Evolutionary conservation across 1,140 invertebrate genomes (phyloP).

Genomic region (Calycopis cecrops): DNA sequence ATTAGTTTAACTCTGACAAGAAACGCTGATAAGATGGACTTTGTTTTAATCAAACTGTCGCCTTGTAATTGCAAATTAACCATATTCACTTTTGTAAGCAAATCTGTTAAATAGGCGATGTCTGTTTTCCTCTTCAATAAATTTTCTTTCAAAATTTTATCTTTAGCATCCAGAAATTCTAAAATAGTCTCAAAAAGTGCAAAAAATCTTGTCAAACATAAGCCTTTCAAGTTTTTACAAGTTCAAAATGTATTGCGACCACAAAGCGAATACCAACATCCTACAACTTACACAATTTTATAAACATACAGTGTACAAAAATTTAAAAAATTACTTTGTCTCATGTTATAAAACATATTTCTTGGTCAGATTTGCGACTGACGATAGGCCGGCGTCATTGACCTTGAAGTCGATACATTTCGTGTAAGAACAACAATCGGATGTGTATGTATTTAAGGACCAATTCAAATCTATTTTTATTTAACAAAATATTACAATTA

Average conservation of each 20-base stretch:
- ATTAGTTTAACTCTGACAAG: constrained; percentile 16
- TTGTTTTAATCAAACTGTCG: constrained; percentile 11
- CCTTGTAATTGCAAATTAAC: constrained; percentile 25
- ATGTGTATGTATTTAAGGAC: too few relatives aligned
- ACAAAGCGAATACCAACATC: constrained; percentile 24
- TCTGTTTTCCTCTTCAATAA: constrained; percentile 22
- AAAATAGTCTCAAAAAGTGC: constrained; percentile 23
- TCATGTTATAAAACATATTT: too few relatives aligned
- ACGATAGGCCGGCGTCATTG: too few relatives aligned
- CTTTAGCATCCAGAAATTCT: constrained; percentile 16
- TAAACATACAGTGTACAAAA: too few relatives aligned
- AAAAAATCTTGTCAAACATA: constrained; percentile 18
- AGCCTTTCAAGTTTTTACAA: constrained; percentile 21
- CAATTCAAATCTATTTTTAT: too few relatives aligned
- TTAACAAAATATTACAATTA: too few relatives aligned
- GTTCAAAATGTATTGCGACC: constrained; percentile 20
- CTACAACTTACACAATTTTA: constrained; percentile 25
- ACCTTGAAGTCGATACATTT: too few relatives aligned
- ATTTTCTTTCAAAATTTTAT: constrained; percentile 16
- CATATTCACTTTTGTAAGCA: constrained; percentile 18
- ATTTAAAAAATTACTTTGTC: too few relatives aligned
- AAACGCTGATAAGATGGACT: constrained; percentile 18
- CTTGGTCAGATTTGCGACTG: too few relatives aligned
- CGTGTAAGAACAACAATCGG: too few relatives aligned
- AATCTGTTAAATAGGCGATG: constrained; percentile 21